Evolutionary conservation across 2,888 invertebrate species (phyloP).

Genomic region (Lathronympha strigana): DNA sequence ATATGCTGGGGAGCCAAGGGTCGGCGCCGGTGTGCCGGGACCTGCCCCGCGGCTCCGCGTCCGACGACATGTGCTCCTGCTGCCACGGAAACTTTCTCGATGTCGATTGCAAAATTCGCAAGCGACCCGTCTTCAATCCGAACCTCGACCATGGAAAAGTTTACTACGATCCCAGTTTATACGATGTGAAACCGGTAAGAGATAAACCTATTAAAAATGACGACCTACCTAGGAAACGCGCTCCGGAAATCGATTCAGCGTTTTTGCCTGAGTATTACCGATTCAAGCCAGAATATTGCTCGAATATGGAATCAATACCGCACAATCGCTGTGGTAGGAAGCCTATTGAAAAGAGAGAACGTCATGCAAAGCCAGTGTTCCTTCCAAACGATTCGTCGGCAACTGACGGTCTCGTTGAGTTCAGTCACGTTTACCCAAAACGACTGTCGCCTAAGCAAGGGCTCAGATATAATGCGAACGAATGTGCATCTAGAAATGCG

Average conservation of each 20-base stretch:
- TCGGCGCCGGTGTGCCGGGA: slow-evolving; percentile 70
- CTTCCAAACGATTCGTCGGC: slow-evolving; percentile 16
- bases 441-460: not conserved
- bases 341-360: slow-evolving; percentile 25
- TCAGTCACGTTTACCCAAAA: slow-evolving; percentile 52
- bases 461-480: not conserved
- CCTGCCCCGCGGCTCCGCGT: slow-evolving; percentile 13
- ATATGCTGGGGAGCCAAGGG: slow-evolving; percentile 56
- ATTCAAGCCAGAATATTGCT: slow-evolving; percentile 47
- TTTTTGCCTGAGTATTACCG: slow-evolving; percentile 54
- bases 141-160: slow-evolving; percentile 47
- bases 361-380: slow-evolving; percentile 21
- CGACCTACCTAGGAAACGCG: slow-evolving; percentile 50
- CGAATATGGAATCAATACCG: slow-evolving; percentile 48
- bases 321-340: slow-evolving; percentile 9
- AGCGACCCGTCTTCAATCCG: not conserved
- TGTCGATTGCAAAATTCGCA: slow-evolving; percentile 56
- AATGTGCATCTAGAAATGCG: not conserved
- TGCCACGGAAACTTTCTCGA: slow-evolving; percentile 64
- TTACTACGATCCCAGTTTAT: slow-evolving; percentile 68
- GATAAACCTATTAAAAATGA: slow-evolving; percentile 57
- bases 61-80: slow-evolving; percentile 66
- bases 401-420: slow-evolving; percentile 53
- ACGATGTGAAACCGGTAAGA: slow-evolving; percentile 72
- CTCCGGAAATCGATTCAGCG: slow-evolving; percentile 46